phyloP scores from a whole-genome alignment of 2,888 invertebrate genomes.

The Acleris holmiana region DNA sequence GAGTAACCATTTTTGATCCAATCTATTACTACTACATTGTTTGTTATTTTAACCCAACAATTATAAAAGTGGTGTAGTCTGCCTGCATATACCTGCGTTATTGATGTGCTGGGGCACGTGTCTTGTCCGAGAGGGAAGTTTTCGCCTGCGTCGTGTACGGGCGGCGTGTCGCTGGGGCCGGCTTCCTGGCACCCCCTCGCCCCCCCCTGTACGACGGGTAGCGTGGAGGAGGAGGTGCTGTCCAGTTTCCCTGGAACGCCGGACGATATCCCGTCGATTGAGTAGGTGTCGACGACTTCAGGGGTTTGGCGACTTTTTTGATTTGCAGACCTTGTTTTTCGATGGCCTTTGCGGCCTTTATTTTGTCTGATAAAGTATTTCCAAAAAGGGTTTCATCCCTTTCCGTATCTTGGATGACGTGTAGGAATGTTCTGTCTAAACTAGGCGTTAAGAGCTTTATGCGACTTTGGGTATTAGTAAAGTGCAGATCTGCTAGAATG shows the following conservation, averaged over 20 bases:
- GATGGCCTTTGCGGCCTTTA: slow-evolving; percentile 34
- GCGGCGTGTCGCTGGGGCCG: neutral
- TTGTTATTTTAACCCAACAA: slow-evolving; percentile 39
- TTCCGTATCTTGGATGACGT: slow-evolving; percentile 32
- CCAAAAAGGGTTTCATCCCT: slow-evolving; percentile 36
- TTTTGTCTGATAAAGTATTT: slow-evolving; percentile 23
- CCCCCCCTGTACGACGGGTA: slow-evolving; percentile 1
- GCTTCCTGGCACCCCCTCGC: neutral
- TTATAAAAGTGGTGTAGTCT: slow-evolving; percentile 39
- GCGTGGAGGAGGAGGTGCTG: neutral
- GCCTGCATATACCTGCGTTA: slow-evolving; percentile 41
- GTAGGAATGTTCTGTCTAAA: slow-evolving; percentile 31
- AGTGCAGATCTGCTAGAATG: no score
- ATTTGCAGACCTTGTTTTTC: neutral
- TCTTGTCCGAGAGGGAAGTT: neutral
- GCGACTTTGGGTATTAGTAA: no score
- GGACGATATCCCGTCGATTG: neutral
- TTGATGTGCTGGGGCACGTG: slow-evolving; percentile 18
- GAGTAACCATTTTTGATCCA: no score
- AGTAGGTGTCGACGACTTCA: no score
- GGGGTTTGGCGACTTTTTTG: neutral
- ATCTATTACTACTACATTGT: slow-evolving; percentile 11
- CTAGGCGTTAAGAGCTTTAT: slow-evolving; percentile 24
- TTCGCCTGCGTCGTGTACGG: slow-evolving; percentile 8
- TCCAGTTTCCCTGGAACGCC: slow-evolving; percentile 3